phyloP scores from a whole-genome alignment of 1,140 invertebrate species.

The Lerema accius region DNA sequence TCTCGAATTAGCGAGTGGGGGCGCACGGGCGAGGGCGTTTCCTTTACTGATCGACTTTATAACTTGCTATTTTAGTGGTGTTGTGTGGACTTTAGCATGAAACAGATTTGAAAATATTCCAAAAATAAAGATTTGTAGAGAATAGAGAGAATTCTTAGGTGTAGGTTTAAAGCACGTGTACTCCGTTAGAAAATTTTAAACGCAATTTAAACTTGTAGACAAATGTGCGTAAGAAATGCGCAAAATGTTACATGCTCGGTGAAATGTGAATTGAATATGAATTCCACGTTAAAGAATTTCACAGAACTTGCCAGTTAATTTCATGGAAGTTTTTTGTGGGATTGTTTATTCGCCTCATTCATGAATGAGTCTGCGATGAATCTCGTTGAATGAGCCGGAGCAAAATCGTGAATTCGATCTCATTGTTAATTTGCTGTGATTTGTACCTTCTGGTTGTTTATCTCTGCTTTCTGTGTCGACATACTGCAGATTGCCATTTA shows the following conservation, averaged over 20 bases:
- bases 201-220: too few relatives aligned
- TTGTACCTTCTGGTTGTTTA: not conserved
- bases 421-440: slow-evolving; percentile 5
- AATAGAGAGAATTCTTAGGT: too few relatives aligned
- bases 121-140: too few relatives aligned
- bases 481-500: not conserved
- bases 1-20: slow-evolving; percentile 45
- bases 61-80: not conserved
- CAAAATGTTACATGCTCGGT: too few relatives aligned
- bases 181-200: too few relatives aligned
- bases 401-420: slow-evolving; percentile 11
- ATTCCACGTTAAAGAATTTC: too few relatives aligned
- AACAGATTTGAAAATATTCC: not conserved
- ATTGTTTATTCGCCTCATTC: slow-evolving; percentile 8
- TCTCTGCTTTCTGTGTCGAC: not conserved
- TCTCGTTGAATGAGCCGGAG: slow-evolving; percentile 2
- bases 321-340: not conserved
- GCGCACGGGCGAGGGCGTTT: slow-evolving; percentile 14
- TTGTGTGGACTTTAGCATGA: not conserved
- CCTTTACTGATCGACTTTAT: slow-evolving; percentile 34
- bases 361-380: not conserved
- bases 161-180: too few relatives aligned
- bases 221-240: too few relatives aligned
- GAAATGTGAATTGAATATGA: too few relatives aligned
- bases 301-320: too few relatives aligned